Evolutionary conservation across 1,140 invertebrate genomes (phyloP), one percentile per base, ranked within the genome.

Genomic region (Drosophila mojavensis): DNA sequence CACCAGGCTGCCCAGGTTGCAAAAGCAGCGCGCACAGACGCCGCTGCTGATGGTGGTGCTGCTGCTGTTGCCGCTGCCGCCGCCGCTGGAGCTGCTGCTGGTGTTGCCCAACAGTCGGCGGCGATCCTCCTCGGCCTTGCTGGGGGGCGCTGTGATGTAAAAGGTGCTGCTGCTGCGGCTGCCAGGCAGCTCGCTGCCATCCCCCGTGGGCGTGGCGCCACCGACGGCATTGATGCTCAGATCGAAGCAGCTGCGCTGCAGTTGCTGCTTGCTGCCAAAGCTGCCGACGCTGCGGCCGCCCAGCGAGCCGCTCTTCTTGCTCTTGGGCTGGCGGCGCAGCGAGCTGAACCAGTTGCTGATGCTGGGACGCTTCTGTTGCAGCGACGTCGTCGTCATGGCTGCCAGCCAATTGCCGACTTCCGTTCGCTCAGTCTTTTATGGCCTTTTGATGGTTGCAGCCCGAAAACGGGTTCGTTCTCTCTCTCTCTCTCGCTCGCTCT

Each of bases 341-440:
- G 96, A 96, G 59, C 95, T 95, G 91, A 96, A 96, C 96, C 96
- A 97, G 82, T 95, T 95, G 63, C 94, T 94, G 45, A 95, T 94
- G 79, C 94, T 94, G 90, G 91, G 94, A 81, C 93, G 94, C 83
- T 92, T 94, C 92, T 94, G 89, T 3, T 92, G 91, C 33, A 85
- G 59, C 28, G 83, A 65, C 24, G 28, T 71, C 36, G 28, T 71
- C 36, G 9, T 63, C 41, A 60, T 48, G 50, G 64, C 20, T 28
- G n/a, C 47, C 24, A 33, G 10, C 20, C 68, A 61, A 79, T 73
- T 79, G 69, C 56, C 75, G 54, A 75, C 77, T 84, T 89, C 70
- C 78, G 69, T 63, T 60, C 30, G 26, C 36, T 54, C 59, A 60
- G 60, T 60, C 64, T 64, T 54, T 51, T 62, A 55, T 61, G 15